A percentile compares a stretch with the other conserved stretches of the same genome.
Evolutionary conservation across 2,888 invertebrate species (phyloP).

Genomic region (Amphipyra berbera): DNA sequence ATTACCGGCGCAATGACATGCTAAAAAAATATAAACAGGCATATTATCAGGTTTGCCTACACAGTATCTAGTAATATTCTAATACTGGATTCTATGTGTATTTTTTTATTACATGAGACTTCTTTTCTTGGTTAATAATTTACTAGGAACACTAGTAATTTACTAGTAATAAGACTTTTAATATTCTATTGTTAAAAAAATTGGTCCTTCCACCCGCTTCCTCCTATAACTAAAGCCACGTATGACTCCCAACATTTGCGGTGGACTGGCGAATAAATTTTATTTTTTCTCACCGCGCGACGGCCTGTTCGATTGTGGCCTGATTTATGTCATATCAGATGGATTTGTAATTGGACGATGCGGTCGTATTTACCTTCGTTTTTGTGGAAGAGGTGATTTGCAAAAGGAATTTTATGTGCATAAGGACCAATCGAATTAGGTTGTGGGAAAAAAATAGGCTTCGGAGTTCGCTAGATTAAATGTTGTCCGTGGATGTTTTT

Average conservation of each 20-base stretch:
- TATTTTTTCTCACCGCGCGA: constrained; percentile 71
- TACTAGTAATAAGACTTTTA: no score
- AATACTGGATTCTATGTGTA: no score
- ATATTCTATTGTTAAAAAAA: no score
- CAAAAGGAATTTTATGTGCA: neutral
- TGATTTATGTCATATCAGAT: constrained; percentile 70
- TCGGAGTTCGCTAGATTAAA: no score
- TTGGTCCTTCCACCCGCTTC: constrained; percentile 26
- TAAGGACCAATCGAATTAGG: neutral
- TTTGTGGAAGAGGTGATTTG: constrained; percentile 28
- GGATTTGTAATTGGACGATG: constrained; percentile 58
- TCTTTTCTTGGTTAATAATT: no score
- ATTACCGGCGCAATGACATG: no score
- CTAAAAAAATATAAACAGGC: no score
- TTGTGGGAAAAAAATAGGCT: neutral
- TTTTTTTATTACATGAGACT: no score
- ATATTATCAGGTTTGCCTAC: no score
- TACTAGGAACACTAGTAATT: no score
- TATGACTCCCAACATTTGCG: constrained; percentile 49
- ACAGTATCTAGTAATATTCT: no score
- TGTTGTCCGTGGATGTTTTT: no score
- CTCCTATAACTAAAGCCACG: constrained; percentile 9
- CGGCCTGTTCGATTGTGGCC: constrained; percentile 65
- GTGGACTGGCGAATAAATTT: constrained; percentile 67
- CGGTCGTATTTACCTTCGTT: constrained; percentile 39